Base-by-base conservation (phyloP, 1,140 invertebrate species). In the Pogonomyrmex barbatus region DNA sequence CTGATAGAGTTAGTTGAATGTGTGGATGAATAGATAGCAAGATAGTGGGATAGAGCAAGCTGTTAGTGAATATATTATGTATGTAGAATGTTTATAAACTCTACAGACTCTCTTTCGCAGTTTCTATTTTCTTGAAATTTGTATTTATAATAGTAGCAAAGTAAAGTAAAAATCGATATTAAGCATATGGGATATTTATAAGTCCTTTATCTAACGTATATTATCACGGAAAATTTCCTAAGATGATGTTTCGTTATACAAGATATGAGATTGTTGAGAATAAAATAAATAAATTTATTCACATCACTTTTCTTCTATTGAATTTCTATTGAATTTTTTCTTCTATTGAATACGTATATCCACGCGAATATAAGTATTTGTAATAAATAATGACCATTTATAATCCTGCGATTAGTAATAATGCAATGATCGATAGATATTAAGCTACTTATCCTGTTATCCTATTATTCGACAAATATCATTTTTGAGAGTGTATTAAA, bases 111-210 rank as follows among this genome's bases (percentile, higher is more conserved):
- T 45, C 3, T 70, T 52, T 50, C n/a, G 36, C 33, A 14, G 24
- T 77, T 17, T 45, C 36, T 14, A 70, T 83, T 73, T 73, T 83
- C 42, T 83, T 83, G 54, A 73, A 71, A 82, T 82, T 56, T 14
- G 39, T 81, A 58, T 68, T 71, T 82, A 71, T 82, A 82, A 58
- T 58, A n/a, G n/a, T n/a, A n/a, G 30, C 17, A 47, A 71, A 73
- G 42, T 73, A 47, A 58, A 73, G 30, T 58, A 58, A 71, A 82
- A 71, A 82, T 82, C 79, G 30, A 71, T 73, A 82, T 60, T 36
- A 47, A 73, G 63, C 42, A 71, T 65, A 17, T 17, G 30, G 12
- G 42, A 73, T 82, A 82, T 82, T 82, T 73, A 60, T 82, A 47
- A 82, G 24, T 36, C 8, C n/a, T 58, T 71, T 60, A 58, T 60